Conservation (phyloP, 2,113 vertebrate species). For the Pseudorectes ferrugineus region DNA sequence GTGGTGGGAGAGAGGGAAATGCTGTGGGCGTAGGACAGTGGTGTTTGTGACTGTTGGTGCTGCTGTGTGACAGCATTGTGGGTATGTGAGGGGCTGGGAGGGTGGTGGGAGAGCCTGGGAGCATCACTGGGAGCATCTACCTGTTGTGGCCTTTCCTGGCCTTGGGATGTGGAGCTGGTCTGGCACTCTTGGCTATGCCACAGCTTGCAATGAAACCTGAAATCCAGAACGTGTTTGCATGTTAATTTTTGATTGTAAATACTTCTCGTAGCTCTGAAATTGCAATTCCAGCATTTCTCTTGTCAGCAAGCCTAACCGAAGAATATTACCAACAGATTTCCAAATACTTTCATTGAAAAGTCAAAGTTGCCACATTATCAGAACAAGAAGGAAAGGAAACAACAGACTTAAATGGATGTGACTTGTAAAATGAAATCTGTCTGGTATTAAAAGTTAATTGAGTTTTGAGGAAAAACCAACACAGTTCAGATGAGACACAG, state of each 20-base stretch:
- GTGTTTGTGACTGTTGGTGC: not conserved
- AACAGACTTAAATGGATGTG: not conserved
- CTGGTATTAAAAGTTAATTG: not conserved
- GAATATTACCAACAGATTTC: not conserved
- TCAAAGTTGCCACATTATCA: not conserved
- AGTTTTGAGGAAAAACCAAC: not conserved
- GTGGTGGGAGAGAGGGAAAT: not conserved
- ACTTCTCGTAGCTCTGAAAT: not conserved
- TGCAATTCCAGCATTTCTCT: not conserved
- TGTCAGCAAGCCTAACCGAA: not conserved
- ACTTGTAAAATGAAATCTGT: not conserved
- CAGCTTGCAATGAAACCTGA: not conserved
- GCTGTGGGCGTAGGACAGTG: not conserved
- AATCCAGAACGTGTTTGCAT: not conserved
- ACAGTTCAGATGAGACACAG: not conserved
- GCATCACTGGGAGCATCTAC: rapidly evolving
- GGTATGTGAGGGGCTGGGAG: not conserved
- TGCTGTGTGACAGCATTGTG: not conserved
- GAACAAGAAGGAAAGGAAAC: not conserved
- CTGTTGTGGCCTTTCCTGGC: not conserved
- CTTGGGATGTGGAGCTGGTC: not conserved
- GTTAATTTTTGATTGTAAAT: not conserved
- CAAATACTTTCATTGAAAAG: not conserved
- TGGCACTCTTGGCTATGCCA: not conserved
- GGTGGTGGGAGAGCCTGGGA: not conserved